These are phyloP conservation scores for Carcharodon carcharias DNA, from an alignment of 2,797 vertebrate species.

Conservation along the genomic window DNA sequence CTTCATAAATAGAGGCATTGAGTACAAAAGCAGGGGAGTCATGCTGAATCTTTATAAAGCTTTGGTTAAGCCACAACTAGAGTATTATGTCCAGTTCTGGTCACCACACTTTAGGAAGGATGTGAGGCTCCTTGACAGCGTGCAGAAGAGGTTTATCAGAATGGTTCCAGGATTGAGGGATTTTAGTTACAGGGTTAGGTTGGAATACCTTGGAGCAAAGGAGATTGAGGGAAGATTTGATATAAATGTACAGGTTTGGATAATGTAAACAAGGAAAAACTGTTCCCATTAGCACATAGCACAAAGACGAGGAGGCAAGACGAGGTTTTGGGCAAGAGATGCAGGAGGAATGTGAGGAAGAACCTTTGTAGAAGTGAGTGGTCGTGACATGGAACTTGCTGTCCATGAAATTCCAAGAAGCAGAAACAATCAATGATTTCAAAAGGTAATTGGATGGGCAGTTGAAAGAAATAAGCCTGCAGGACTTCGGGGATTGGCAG, in stretches of 20 bases:
- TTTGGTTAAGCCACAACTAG: not conserved
- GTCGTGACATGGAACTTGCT: not conserved
- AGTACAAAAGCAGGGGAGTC: not conserved
- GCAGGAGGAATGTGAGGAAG: not conserved
- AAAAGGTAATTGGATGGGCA: not conserved
- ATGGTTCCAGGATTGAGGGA: not conserved
- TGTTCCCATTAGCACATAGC: too few relatives aligned
- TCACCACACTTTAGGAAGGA: not conserved
- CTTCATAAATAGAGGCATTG: not conserved
- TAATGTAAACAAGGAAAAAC: not conserved
- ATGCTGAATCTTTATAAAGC: not conserved
- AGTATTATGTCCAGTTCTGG: not conserved
- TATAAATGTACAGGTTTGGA: not conserved
- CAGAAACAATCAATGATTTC: too few relatives aligned
- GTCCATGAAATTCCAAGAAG: too few relatives aligned
- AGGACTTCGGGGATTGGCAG: not conserved
- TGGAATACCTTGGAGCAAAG: not conserved
- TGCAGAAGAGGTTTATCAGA: not conserved
- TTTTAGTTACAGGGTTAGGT: not conserved
- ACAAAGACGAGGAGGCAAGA: too few relatives aligned
- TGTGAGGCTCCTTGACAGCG: not conserved
- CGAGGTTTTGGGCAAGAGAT: not conserved
- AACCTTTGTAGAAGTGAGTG: not conserved
- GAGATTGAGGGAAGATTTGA: not conserved
- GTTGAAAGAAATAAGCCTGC: not conserved